Evolutionary conservation across 2,888 invertebrate genomes (phyloP), one percentile per base, ranked within the genome.

Genomic region (Biston stratarius): DNA sequence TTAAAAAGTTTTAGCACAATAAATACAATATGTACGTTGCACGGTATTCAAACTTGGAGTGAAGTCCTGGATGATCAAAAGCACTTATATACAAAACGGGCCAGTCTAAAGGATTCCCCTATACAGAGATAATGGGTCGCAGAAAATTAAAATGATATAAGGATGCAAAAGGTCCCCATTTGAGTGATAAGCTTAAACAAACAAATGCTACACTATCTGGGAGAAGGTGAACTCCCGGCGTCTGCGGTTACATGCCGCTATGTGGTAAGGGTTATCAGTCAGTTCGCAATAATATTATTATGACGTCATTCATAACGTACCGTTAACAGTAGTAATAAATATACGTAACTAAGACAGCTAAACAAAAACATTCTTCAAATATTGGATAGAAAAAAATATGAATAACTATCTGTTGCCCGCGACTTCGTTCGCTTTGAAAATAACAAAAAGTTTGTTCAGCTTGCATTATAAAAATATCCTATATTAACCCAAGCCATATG

Each of bases 201-300:
- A 34, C 51, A 57, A 15, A 9, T 36, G 48, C 38, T 55, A 36
- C 14, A 59, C 14, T 64, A 55, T 44, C 44, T 40, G 52, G 36
- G 48, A 67, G 58, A 24, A 49, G 47, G 62, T 67, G 14, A 59
- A 62, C 24, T 67, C 67, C 67, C 67, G 57, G 62, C 51, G 52
- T 45, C 42, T 56, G 56, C 34, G 48, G 49, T 60, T 61, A 55
- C 48, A 40, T 59, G 34, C 44, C 24, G 34, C 47, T 55, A 38
- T 53, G 65, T 56, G 56, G 64, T 34, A 12, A 48, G 64, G 64
- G 59, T 64, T 64, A 64, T 64, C 64, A 40, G 34, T 34, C 10
- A 52, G 33, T 33, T 24, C 24, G 24, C 24, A 24, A 24, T 24
- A 24, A 33, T 7, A 14, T 12, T 55, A 36, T 40, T 53, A 61